Evolutionary conservation across 2,113 vertebrate genomes (phyloP).

Genomic region (Casuarius casuarius): DNA sequence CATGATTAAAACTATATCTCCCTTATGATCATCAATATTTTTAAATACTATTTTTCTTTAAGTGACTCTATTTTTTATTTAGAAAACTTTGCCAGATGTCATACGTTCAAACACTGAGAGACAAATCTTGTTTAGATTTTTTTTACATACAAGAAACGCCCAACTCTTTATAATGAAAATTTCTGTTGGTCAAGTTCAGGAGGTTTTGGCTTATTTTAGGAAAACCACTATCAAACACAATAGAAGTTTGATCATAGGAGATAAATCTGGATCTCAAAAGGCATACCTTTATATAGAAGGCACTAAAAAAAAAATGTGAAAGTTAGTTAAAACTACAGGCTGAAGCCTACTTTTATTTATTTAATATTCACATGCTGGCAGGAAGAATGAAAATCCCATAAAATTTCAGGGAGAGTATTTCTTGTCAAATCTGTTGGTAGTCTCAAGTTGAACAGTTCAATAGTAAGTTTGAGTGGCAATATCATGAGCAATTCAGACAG

Average conservation of each 20-base stretch:
- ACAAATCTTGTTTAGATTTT: neutral
- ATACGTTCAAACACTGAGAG: neutral
- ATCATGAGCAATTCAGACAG: neutral
- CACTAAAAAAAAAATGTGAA: neutral
- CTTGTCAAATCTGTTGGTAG: neutral
- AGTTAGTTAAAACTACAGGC: neutral
- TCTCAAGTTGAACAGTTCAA: neutral
- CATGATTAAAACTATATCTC: neutral
- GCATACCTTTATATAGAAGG: neutral
- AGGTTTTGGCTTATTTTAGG: neutral
- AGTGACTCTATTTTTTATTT: neutral
- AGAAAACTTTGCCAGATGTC: neutral
- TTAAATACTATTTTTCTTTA: neutral
- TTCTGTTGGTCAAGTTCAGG: neutral
- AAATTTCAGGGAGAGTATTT: neutral
- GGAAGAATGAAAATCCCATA: neutral
- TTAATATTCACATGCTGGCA: neutral
- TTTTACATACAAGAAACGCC: neutral
- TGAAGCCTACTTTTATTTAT: neutral
- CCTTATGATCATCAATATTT: neutral
- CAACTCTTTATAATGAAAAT: neutral
- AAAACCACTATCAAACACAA: neutral
- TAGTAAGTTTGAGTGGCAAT: conserved; percentile 14
- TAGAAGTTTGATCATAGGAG: neutral
- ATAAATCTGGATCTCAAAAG: conserved; percentile 12